phyloP scores from a whole-genome alignment of 2,797 vertebrate species.

The Numenius phaeopus region DNA sequence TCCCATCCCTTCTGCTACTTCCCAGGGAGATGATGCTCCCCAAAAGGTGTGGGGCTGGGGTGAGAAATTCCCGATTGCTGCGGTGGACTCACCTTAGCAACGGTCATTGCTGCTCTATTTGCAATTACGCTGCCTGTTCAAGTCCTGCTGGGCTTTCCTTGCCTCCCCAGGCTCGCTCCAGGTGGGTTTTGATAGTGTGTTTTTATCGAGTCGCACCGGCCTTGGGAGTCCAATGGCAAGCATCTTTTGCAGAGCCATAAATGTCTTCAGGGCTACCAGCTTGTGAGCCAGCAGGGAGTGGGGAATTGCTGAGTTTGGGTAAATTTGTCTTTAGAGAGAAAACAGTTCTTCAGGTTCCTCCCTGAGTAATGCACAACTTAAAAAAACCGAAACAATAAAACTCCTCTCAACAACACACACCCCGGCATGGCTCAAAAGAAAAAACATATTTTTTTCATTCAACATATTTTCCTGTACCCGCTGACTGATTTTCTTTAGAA shows the following conservation, averaged over 20 bases:
- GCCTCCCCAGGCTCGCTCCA: background rate
- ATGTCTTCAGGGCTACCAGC: constrained; percentile 10
- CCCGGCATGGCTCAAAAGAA: background rate
- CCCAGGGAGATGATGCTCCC: background rate
- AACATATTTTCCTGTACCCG: background rate
- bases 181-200: background rate
- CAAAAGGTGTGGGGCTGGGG: background rate
- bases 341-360: constrained; percentile 26
- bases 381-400: background rate
- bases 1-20: background rate
- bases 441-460: background rate
- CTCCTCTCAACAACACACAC: background rate
- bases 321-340: constrained; percentile 26
- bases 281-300: constrained; percentile 19
- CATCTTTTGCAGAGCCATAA: background rate
- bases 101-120: background rate
- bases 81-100: background rate
- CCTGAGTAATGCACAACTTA: background rate
- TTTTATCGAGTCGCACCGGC: background rate
- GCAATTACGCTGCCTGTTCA: background rate
- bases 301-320: constrained; percentile 34
- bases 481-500: constrained; percentile 23
- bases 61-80: background rate
- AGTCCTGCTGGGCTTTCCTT: background rate
- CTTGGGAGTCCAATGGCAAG: background rate